These are phyloP conservation scores for Oncopodura yosiiana DNA, from an alignment of 1,140 invertebrate species.

Conservation along the genomic window DNA sequence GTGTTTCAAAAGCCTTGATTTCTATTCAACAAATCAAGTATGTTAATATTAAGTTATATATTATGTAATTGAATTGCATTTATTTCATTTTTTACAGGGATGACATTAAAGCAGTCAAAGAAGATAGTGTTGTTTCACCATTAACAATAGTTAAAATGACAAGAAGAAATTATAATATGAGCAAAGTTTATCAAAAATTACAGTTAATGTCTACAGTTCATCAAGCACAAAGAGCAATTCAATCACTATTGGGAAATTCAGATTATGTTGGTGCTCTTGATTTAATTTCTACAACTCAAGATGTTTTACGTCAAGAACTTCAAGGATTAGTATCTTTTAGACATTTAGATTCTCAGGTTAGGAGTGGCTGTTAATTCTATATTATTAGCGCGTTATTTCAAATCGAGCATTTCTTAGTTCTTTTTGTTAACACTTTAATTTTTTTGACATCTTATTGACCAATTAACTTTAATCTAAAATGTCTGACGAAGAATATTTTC, in stretches of 20 bases:
- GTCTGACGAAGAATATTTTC: no score
- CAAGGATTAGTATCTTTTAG: constrained; percentile 33
- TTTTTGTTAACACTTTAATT: no score
- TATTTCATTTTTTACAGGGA: constrained; percentile 40
- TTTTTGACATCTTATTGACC: no score
- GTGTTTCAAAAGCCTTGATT: constrained; percentile 26
- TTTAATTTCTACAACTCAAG: constrained; percentile 91
- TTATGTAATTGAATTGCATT: constrained; percentile 31
- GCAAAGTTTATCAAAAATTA: constrained; percentile 50
- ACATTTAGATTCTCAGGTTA: constrained; percentile 30
- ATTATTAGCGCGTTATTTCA: no score
- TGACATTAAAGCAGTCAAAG: constrained; percentile 56
- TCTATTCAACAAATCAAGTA: constrained; percentile 43
- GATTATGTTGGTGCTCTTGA: constrained; percentile 97
- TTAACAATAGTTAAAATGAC: constrained; percentile 58
- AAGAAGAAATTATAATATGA: constrained; percentile 43
- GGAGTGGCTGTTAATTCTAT: no score
- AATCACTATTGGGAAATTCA: constrained; percentile 82
- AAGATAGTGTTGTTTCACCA: constrained; percentile 65
- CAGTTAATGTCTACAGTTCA: constrained; percentile 90
- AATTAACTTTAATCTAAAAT: no score
- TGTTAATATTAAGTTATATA: constrained; percentile 39
- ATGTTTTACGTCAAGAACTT: constrained; percentile 55
- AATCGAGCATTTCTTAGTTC: no score
- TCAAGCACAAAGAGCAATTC: constrained; percentile 95